Evolutionary conservation across 2,113 vertebrate species (phyloP).

Genomic region (Sander lucioperca): DNA sequence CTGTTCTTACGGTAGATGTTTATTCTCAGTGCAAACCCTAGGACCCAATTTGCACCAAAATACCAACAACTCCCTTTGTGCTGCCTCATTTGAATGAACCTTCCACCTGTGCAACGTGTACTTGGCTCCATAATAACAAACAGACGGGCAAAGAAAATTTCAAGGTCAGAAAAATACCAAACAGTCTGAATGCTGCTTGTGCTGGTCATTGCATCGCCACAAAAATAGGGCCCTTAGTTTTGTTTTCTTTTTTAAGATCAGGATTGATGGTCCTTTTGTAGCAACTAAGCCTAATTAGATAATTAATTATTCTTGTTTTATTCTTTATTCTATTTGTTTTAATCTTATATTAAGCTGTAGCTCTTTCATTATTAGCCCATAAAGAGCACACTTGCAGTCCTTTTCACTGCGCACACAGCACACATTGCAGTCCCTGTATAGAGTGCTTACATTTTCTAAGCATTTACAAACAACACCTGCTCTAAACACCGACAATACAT

Average conservation of each 20-base stretch:
- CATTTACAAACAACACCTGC: conserved; percentile 59
- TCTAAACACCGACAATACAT: conserved; percentile 27
- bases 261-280: conserved; percentile 1
- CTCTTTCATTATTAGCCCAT: conserved; percentile 12
- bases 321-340: background rate
- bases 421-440: background rate
- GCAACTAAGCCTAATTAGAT: conserved; percentile 4
- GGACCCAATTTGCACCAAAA: background rate
- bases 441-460: conserved; percentile 24
- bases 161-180: background rate
- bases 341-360: conserved; percentile 27
- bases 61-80: background rate
- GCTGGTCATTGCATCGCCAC: background rate
- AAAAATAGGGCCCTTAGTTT: background rate
- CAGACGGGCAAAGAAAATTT: background rate
- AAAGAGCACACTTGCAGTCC: background rate
- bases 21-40: background rate
- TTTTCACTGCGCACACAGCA: background rate
- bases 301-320: conserved; percentile 11
- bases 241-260: background rate
- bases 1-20: too few relatives aligned
- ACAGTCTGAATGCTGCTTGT: background rate
- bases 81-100: background rate
- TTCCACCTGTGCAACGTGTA: background rate
- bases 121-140: background rate